Base-by-base conservation (phyloP, 2,888 invertebrate genomes). In the Schizotus pectinicornis region DNA sequence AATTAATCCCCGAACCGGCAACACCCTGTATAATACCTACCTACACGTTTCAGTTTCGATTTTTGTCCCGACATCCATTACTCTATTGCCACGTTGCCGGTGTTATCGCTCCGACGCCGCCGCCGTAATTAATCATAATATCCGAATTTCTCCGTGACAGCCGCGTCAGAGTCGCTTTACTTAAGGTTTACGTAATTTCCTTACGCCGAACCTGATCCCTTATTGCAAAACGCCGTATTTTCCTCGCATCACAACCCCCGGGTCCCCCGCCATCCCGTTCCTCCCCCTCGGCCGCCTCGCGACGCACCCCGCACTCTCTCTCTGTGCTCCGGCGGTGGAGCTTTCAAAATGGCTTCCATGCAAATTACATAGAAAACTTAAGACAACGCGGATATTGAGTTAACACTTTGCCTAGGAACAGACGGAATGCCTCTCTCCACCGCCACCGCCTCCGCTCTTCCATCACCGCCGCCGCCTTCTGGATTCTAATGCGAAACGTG, bases 261-360 rank as follows among this genome's bases (percentile, higher is more conserved):
- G n/a, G n/a, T n/a, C n/a, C n/a, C n/a, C 46, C 56, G 34, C 51
- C 46, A 37, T 34, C 35, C 11, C 43, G 13, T 7, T 14, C 39
- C 39, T 42, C 48, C 38, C 46, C 38, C 34, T 43, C 47, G 7
- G 31, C 43, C 33, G 34, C 57, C 45, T 46, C 9, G 22, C 39
- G 13, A 46, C 47, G 7, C 30, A 30, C 39, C 6, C 31, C 30
- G n/a, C 37, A 5, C 12, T 9, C 9, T 8, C 8, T 39, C 46
- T 12, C 3, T 11, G 39, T 13, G n/a, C 46, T 61, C 58, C 56
- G 47, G 54, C 42, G 49, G 37, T 53, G 46, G 69, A 74, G 77
- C 77, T 77, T 77, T 77, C 79, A 79, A 79, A 79, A 79, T 79
- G 79, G 78, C 79, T 76, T 76, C 79, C 77, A 78, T 78, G 79